Percentiles rank a stretch among this genome's conserved stretches.
phyloP scores from a whole-genome alignment of 2,797 vertebrate genomes.

The Chiloscyllium punctatum region DNA sequence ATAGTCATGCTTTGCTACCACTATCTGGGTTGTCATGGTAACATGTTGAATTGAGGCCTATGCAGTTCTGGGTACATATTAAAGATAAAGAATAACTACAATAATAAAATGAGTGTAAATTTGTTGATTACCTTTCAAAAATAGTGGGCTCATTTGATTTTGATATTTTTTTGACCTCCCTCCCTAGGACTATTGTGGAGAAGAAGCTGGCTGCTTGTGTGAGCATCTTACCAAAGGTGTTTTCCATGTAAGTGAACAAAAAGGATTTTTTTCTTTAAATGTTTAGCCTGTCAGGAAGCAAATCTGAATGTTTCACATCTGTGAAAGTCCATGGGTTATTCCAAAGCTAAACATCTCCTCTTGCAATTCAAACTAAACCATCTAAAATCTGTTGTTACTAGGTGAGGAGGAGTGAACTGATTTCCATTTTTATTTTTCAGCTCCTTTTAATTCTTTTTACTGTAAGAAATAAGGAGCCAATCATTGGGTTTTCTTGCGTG shows the following conservation, averaged over 20 bases:
- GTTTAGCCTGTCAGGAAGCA: neutral
- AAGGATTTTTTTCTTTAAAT: neutral
- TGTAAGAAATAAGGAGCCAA: too few species aligned
- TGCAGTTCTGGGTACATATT: neutral
- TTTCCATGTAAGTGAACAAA: constrained; percentile 70
- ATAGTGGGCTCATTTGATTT: neutral
- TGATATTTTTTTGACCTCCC: constrained; percentile 40
- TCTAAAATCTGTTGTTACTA: neutral
- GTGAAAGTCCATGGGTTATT: neutral
- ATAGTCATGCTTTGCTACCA: neutral
- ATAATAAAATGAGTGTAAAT: neutral
- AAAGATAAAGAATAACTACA: neutral
- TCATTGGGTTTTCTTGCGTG: too few species aligned
- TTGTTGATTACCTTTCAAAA: neutral
- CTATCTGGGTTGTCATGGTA: neutral
- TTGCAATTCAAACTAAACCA: neutral
- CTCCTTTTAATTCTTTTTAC: too few species aligned
- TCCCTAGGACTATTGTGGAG: constrained; percentile 70
- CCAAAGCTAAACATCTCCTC: neutral
- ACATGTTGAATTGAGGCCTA: neutral
- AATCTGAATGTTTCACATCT: neutral
- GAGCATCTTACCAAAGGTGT: constrained; percentile 71
- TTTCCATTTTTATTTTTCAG: too few species aligned
- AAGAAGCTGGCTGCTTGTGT: constrained; percentile 71
- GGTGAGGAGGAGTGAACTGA: too few species aligned